Evolutionary conservation across 2,113 vertebrate genomes (phyloP).

Genomic region (Trogon melanurus): DNA sequence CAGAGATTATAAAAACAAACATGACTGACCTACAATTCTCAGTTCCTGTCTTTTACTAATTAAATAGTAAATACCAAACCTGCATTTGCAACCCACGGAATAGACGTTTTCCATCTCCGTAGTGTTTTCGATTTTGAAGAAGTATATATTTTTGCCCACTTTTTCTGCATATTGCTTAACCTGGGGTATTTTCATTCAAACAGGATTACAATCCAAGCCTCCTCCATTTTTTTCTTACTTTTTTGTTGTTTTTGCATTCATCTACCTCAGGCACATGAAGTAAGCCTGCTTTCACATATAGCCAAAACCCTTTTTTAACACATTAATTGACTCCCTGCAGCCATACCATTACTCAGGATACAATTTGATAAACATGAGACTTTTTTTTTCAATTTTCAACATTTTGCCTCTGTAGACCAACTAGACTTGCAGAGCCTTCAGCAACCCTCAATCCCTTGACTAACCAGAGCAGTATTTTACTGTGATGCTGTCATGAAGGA

Average conservation of each 20-base stretch:
- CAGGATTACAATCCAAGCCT: neutral
- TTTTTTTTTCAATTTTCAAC: neutral
- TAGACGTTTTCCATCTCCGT: neutral
- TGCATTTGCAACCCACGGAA: neutral
- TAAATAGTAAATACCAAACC: neutral
- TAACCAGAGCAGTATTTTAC: neutral
- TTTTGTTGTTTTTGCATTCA: neutral
- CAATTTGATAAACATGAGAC: neutral
- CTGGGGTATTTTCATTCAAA: neutral
- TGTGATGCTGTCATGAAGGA: neutral
- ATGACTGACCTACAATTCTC: neutral
- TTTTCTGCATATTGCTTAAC: neutral
- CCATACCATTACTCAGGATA: neutral
- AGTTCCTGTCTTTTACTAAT: neutral
- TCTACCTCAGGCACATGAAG: neutral
- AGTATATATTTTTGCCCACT: neutral
- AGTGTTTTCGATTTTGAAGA: neutral
- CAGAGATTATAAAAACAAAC: neutral
- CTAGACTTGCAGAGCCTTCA: neutral
- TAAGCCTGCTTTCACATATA: neutral
- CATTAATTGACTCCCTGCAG: neutral
- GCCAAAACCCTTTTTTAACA: neutral
- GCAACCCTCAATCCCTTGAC: fast-evolving
- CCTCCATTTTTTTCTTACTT: neutral
- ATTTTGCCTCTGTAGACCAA: neutral